These are phyloP conservation scores for Rhingia rostrata DNA, from an alignment of 2,888 invertebrate species.

Conservation along the genomic window DNA sequence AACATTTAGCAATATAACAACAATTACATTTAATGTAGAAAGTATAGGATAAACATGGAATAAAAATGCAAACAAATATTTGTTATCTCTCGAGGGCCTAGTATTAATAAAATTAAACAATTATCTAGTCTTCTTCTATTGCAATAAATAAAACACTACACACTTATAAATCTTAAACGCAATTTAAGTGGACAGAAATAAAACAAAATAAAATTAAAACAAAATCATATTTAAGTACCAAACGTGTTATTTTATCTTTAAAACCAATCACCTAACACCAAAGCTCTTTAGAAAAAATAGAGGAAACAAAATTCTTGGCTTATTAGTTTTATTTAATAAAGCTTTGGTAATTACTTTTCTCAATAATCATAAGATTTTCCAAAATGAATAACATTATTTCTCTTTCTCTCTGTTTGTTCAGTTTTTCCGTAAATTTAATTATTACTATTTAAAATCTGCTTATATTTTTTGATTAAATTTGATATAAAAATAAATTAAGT, in stretches of 20 bases:
- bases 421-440: conserved; percentile 33
- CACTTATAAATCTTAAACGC: background rate
- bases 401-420: conserved; percentile 20
- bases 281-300: background rate
- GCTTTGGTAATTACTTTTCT: conserved; percentile 22
- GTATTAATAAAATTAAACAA: background rate
- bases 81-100: conserved; percentile 1
- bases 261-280: background rate
- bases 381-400: conserved; percentile 7
- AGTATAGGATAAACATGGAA: conserved; percentile 26
- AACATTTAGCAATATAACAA: conserved; percentile 23
- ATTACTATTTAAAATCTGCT: conserved; percentile 26
- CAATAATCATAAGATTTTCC: conserved; percentile 2
- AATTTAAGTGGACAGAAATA: background rate
- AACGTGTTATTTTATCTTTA: conserved; percentile 3
- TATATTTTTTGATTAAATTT: conserved; percentile 58
- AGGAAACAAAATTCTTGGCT: background rate
- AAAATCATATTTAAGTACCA: conserved; percentile 46
- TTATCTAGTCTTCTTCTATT: background rate
- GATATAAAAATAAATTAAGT: conserved; percentile 74
- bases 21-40: conserved; percentile 30
- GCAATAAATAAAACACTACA: conserved; percentile 34
- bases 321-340: background rate
- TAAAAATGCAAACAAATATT: conserved; percentile 49
- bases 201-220: conserved; percentile 1